Conservation (phyloP, 2,113 vertebrate species). For the Myotis davidii region DNA sequence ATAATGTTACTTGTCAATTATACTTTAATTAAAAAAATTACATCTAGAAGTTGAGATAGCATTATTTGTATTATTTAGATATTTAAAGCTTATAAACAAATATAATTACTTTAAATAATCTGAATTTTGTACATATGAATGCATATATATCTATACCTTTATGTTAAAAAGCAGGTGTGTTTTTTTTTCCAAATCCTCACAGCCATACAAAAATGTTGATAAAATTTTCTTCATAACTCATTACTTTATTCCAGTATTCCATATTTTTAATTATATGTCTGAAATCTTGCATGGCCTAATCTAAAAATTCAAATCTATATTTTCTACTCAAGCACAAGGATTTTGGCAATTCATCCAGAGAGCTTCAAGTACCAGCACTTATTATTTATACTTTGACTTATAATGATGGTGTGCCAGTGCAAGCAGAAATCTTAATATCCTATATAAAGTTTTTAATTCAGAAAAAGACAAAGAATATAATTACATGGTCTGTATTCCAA, state of each 20-base stretch:
- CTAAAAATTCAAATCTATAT: conserved; percentile 38
- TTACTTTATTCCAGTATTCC: background rate
- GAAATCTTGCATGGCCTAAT: background rate
- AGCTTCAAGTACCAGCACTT: conserved; percentile 21
- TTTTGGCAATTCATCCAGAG: background rate
- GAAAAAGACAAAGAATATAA: conserved; percentile 18
- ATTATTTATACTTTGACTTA: conserved; percentile 60
- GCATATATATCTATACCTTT: background rate
- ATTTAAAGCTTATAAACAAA: background rate
- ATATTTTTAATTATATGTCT: conserved; percentile 35
- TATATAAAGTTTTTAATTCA: conserved; percentile 51
- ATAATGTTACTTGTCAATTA: background rate
- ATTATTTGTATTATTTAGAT: background rate
- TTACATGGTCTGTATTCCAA: conserved; percentile 70
- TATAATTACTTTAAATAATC: background rate
- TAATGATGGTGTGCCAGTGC: conserved; percentile 33
- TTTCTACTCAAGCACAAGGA: conserved; percentile 17
- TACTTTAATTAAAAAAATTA: background rate
- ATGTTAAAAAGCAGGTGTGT: background rate
- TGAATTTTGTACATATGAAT: background rate
- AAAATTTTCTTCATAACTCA: background rate
- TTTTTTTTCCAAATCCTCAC: background rate
- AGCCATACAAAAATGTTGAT: background rate
- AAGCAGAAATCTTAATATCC: conserved; percentile 24
- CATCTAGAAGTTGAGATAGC: background rate